phyloP scores from a whole-genome alignment of 2,113 vertebrate genomes.

The Cyanistes caeruleus region DNA sequence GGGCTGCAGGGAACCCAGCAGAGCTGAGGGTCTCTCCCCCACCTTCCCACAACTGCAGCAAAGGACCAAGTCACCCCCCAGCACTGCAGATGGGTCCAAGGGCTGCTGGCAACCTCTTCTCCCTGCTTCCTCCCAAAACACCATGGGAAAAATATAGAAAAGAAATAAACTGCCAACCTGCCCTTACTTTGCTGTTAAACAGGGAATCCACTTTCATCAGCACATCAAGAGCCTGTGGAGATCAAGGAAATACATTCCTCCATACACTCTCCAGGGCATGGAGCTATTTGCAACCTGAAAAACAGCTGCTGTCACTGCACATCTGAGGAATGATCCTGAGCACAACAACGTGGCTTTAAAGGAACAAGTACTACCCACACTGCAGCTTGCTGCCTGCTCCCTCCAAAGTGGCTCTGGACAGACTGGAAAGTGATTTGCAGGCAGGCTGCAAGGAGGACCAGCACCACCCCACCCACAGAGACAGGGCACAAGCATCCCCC shows the following conservation, averaged over 20 bases:
- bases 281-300: constrained; percentile 12
- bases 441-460: not conserved
- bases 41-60: rapidly evolving
- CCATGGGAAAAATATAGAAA: not conserved
- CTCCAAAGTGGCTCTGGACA: rapidly evolving
- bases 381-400: not conserved
- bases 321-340: not conserved
- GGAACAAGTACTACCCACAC: not conserved
- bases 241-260: not conserved
- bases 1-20: not conserved
- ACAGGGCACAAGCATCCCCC: not conserved
- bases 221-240: not conserved
- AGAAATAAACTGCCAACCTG: not conserved
- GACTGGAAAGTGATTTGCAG: rapidly evolving
- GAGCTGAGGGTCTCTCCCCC: not conserved
- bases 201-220: not conserved
- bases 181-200: not conserved
- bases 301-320: not conserved
- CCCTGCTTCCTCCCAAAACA: not conserved
- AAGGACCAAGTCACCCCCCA: not conserved
- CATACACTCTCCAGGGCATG: not conserved
- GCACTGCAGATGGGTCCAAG: not conserved
- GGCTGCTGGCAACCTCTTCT: not conserved
- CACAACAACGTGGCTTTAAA: not conserved
- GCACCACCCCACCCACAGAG: not conserved